Percentiles rank a stretch among this genome's conserved stretches.
These are phyloP conservation scores for Ametastegia equiseti DNA, from an alignment of 2,888 invertebrate genomes.

Conservation along the genomic window DNA sequence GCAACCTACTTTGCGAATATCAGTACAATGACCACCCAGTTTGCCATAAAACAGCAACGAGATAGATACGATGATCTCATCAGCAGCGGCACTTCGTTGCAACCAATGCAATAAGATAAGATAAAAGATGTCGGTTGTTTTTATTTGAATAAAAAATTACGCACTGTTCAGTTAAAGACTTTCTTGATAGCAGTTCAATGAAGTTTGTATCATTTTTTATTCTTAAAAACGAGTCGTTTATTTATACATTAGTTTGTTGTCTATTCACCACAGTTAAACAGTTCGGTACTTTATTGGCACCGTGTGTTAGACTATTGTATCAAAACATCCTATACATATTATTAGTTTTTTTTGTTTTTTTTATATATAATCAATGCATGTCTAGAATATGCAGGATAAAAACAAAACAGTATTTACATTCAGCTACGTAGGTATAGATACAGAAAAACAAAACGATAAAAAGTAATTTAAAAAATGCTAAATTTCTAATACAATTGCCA, in stretches of 20 bases:
- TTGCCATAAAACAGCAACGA: neutral
- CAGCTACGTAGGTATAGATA: neutral
- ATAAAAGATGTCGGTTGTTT: neutral
- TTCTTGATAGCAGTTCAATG: neutral
- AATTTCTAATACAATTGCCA: neutral
- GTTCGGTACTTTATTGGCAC: neutral
- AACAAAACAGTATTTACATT: conserved; percentile 19
- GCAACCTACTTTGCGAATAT: neutral
- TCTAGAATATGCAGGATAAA: neutral
- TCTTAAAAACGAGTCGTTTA: neutral
- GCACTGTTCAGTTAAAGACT: neutral
- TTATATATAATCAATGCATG: neutral
- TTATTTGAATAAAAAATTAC: neutral
- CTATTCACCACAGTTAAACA: neutral
- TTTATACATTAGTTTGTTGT: too few relatives aligned
- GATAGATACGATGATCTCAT: neutral
- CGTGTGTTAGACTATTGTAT: neutral
- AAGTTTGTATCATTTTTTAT: neutral
- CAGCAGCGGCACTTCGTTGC: neutral
- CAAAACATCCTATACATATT: neutral
- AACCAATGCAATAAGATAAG: neutral
- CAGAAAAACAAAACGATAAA: neutral
- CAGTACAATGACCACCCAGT: neutral
- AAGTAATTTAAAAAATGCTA: neutral
- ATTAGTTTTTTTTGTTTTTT: neutral